A percentile compares a stretch with the other conserved stretches of the same genome.
These are phyloP conservation scores for Poecilia gillii DNA, from an alignment of 2,797 vertebrate genomes.

Conservation along the genomic window DNA sequence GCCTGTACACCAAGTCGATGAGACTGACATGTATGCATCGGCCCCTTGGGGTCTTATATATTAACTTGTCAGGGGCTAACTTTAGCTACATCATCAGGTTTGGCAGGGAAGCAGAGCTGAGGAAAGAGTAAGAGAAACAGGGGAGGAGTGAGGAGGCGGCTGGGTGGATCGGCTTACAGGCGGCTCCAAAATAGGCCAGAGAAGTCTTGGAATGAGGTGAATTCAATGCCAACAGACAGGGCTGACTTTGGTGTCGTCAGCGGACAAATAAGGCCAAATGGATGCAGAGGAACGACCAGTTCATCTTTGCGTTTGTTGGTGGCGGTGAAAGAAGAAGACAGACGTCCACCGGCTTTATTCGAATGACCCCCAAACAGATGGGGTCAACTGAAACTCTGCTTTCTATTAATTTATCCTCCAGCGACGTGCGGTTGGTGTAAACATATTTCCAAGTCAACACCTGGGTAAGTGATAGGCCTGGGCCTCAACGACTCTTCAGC, in stretches of 20 bases:
- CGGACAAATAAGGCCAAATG: slow-evolving; percentile 81
- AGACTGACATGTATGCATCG: slow-evolving; percentile 81
- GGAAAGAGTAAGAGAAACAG: slow-evolving; percentile 75
- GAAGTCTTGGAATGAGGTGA: slow-evolving; percentile 83
- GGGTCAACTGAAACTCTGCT: slow-evolving; percentile 6
- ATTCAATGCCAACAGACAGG: slow-evolving; percentile 78
- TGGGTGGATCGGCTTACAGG: slow-evolving; percentile 67
- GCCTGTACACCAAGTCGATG: slow-evolving; percentile 78
- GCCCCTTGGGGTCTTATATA: slow-evolving; percentile 87
- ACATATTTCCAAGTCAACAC: slow-evolving; percentile 69
- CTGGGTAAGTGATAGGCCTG: slow-evolving; percentile 50
- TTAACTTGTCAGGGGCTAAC: slow-evolving; percentile 81
- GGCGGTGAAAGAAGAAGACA: slow-evolving; percentile 24
- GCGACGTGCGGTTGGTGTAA: slow-evolving; percentile 29
- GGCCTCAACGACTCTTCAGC: slow-evolving; percentile 19
- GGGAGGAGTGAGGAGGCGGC: slow-evolving; percentile 69
- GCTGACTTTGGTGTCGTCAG: slow-evolving; percentile 69
- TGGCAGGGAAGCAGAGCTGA: slow-evolving; percentile 81
- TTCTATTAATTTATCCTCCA: slow-evolving; percentile 43
- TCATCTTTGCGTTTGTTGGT: slow-evolving; percentile 36
- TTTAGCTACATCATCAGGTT: slow-evolving; percentile 88
- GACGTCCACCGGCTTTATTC: not conserved
- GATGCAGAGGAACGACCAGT: slow-evolving; percentile 37
- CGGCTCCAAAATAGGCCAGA: slow-evolving; percentile 78
- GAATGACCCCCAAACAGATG: slow-evolving; percentile 8